Conservation (phyloP, 2,888 invertebrate species). For the Gasteruption jaculator region DNA sequence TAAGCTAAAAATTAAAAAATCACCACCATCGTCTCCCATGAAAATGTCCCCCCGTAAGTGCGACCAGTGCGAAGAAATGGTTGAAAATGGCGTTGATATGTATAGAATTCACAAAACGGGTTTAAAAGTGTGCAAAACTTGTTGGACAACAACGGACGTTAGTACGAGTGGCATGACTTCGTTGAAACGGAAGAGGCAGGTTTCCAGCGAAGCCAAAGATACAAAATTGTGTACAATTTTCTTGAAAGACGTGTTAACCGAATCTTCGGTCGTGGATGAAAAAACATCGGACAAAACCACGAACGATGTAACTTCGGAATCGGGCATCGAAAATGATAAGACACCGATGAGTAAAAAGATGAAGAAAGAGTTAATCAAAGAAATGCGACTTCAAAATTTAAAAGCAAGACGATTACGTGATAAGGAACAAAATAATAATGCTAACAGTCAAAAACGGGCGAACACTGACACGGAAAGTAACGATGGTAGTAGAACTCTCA, state of each 20-base stretch:
- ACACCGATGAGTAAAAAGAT: neutral
- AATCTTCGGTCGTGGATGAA: too few relatives aligned
- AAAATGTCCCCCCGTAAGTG: constrained; percentile 23
- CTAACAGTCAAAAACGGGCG: constrained; percentile 10
- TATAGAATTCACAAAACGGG: constrained; percentile 36
- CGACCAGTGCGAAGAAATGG: constrained; percentile 29
- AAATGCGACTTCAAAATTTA: constrained; percentile 1
- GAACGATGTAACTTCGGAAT: too few relatives aligned
- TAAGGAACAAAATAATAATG: too few relatives aligned
- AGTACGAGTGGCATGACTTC: constrained; percentile 18
- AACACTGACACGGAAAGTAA: too few relatives aligned
- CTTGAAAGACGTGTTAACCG: constrained; percentile 36
- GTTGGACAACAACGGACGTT: constrained; percentile 37
- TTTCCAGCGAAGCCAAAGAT: constrained; percentile 12
- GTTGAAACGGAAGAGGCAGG: constrained; percentile 9
- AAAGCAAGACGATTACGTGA: constrained; percentile 7
- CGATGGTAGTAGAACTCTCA: too few relatives aligned
- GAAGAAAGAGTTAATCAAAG: constrained; percentile 13
- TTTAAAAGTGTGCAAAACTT: constrained; percentile 38
- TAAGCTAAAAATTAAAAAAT: neutral
- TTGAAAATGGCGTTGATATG: constrained; percentile 31
- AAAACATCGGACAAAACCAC: too few relatives aligned
- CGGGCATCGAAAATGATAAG: neutral
- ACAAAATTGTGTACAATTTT: constrained; percentile 41
- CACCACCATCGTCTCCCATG: neutral